Base-by-base conservation (phyloP, 2,113 vertebrate genomes). In the Marmota monax region DNA sequence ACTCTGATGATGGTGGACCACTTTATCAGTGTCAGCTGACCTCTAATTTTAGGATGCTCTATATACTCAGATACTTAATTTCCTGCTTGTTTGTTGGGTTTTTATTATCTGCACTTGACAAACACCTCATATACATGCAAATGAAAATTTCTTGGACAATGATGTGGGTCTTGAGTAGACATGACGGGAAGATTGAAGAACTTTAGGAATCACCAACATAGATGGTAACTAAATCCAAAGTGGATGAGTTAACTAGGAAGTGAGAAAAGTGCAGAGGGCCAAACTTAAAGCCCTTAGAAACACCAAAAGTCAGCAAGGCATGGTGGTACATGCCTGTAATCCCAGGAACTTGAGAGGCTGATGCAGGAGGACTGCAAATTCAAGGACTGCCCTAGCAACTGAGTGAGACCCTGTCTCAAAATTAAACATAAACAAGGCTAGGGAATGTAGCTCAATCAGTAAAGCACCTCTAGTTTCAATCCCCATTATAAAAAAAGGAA, bases 51-150 rank as follows among this genome's bases (percentile, higher is more conserved):
- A n/a, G 34, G 58, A 77, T 73, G 69, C 23, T 91, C 69, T 84
- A 20, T 65, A 72, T 72, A 53, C 56, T 85, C 20, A 32, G 61
- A 42, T 45, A 63, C 14, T 73, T 93, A 67, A 93, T 53, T 83
- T 95, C 45, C 29, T 76, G 72, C 39, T 92, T 63, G 86, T 76
- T 92, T 58, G 5, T 7, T 94, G 53, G 67, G 39, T 61, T 88
- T 84, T 89, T 72, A 90, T 77, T 39, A 92, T 8, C 76, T 90
- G 27, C 10, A 84, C 61, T 25, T 56, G 61, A 91, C 73, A 95
- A 92, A 86, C 5, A 82, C 7, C 29, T 80, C 25, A 45, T 34
- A 37, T 42, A 45, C 16, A 92, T 37, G 16, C 73, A 88, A 53
- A 0, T 86, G 76, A 42, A 93, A 14, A 84, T 37, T 86, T 86